These are phyloP conservation scores for Psittacula derbiana DNA, from an alignment of 2,797 vertebrate genomes.

Conservation along the genomic window DNA sequence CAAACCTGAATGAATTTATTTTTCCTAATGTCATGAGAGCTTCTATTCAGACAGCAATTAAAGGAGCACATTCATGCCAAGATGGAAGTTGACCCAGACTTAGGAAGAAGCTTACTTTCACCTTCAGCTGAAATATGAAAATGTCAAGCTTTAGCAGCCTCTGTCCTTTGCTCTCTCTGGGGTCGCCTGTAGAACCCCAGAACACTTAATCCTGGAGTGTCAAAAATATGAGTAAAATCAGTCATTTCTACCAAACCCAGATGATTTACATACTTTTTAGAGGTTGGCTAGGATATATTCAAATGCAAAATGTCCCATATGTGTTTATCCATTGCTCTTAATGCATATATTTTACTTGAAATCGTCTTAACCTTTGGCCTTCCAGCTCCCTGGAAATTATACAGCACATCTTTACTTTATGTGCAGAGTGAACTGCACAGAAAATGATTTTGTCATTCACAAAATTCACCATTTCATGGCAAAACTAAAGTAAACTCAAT, in stretches of 20 bases:
- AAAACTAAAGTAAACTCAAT: not conserved
- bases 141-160: not conserved
- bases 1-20: not conserved
- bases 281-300: conserved; percentile 6
- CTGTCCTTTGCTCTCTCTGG: not conserved
- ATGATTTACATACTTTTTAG: not conserved
- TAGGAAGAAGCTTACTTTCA: not conserved
- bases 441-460: not conserved
- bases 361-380: not conserved
- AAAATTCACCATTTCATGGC: not conserved
- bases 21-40: not conserved
- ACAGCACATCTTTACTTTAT: not conserved
- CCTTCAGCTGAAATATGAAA: not conserved
- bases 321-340: not conserved
- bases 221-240: not conserved
- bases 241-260: not conserved
- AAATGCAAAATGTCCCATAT: not conserved
- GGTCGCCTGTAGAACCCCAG: not conserved
- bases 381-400: not conserved
- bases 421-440: not conserved
- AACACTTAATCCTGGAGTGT: not conserved
- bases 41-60: not conserved
- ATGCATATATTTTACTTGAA: not conserved
- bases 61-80: not conserved
- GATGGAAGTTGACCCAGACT: not conserved